A percentile compares a stretch with the other conserved stretches of the same genome.
Conservation (phyloP, 2,888 invertebrate species). For the Himalopsyche anomala region DNA sequence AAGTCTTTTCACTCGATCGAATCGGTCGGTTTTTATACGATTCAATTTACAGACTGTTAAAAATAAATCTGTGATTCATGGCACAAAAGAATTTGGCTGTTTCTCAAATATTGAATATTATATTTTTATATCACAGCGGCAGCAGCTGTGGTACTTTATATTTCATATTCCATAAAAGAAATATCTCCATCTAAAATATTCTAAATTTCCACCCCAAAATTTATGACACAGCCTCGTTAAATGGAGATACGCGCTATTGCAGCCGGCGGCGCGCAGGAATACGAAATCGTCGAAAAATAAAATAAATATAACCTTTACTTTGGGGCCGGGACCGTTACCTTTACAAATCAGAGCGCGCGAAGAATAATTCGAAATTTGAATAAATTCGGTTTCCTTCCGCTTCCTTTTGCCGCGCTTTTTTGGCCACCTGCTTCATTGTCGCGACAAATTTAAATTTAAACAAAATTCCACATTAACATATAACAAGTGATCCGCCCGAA, state of each 20-base stretch:
- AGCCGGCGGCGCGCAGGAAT: not conserved
- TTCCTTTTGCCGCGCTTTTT: slow-evolving; percentile 18
- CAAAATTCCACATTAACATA: slow-evolving; percentile 26
- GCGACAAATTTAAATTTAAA: slow-evolving; percentile 34
- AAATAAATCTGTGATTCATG: too few species aligned
- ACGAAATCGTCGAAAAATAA: slow-evolving; percentile 10
- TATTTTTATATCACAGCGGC: too few species aligned
- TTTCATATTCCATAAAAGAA: too few species aligned
- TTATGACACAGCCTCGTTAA: slow-evolving; percentile 8
- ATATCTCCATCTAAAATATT: not conserved
- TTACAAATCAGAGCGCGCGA: slow-evolving; percentile 34
- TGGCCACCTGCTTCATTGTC: slow-evolving; percentile 27
- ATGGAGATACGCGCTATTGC: slow-evolving; percentile 2
- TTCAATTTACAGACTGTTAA: too few species aligned
- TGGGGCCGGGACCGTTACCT: slow-evolving; percentile 20
- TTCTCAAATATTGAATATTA: too few species aligned
- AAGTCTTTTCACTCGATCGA: too few species aligned
- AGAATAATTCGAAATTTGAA: slow-evolving; percentile 24
- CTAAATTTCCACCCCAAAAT: slow-evolving; percentile 19
- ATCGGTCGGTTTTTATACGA: too few species aligned
- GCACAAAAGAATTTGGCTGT: too few species aligned
- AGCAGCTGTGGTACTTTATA: too few species aligned
- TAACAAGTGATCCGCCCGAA: not conserved
- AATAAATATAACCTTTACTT: slow-evolving; percentile 30
- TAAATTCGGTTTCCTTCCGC: slow-evolving; percentile 25